Evolutionary conservation across 2,113 vertebrate species (phyloP), one percentile per base, ranked within the genome.

Genomic region (Leptodactylus fuscus): DNA sequence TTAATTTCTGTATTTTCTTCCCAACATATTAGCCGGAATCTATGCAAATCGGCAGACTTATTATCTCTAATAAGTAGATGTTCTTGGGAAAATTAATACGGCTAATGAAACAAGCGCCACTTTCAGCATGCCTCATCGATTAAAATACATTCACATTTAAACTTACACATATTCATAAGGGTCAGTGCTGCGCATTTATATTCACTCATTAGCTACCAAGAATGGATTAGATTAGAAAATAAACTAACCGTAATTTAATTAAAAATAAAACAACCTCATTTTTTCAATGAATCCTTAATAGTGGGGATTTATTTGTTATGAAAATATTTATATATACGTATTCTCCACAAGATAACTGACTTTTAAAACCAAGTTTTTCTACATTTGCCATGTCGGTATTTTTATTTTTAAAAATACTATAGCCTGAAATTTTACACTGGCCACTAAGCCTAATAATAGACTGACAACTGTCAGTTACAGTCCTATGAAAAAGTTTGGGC

Each of bases 21-120:
- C 49, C 70, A 41, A 46, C 82, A 44, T 83, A 44, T 74, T 83
- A 60, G 51, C 34, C 10, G 12, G 49, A 83, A 83, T 75, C 51
- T 75, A 83, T 75, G 71, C 53, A 60, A 83, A 83, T 83, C n/a
- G 34, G 70, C 82, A 32, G 53, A 75, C 71, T 83, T 83, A 62
- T 83, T 83, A 83, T 74, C 69, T 74, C 69, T 55, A 73, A 83
- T 83, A 83, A 73, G 48, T 83, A 83, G 67, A 58, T 74, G 69
- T 83, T 83, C 81, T 83, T 83, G 49, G 77, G 48, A 74, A 83
- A 60, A 41, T 83, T 74, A 83, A 58, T 70, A 74, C n/a, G 49
- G 51, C 69, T 58, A 83, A 83, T 73, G 69, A 83, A 83, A 83
- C 81, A 74, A 74, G 60, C 79, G n/a, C 27, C 18, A 29, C 38